Conservation (phyloP, 2,113 vertebrate genomes). For the Nyctereutes procyonoides region DNA sequence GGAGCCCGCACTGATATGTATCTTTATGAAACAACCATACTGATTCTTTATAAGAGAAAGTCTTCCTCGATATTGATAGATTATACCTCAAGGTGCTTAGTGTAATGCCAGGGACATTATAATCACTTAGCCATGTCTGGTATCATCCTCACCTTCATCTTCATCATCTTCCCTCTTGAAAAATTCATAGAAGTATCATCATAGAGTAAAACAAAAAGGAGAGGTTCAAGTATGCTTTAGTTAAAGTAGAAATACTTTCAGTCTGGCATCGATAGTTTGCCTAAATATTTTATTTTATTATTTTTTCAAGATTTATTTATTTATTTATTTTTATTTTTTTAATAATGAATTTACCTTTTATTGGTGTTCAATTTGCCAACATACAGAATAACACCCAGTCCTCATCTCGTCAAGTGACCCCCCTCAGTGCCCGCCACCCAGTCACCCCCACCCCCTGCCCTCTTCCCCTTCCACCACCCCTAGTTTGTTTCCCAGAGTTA, state of each 20-base stretch:
- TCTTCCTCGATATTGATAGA: background rate
- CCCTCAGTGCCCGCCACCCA: too few relatives aligned
- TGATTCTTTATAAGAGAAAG: background rate
- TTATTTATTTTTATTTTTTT: too few relatives aligned
- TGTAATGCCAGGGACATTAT: background rate
- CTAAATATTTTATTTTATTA: background rate
- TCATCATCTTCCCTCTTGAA: background rate
- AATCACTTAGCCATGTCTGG: background rate
- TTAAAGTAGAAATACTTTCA: background rate
- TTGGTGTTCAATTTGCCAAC: too few relatives aligned
- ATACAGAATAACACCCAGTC: too few relatives aligned
- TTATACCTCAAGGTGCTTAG: background rate
- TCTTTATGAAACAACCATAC: background rate
- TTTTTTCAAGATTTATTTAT: too few relatives aligned
- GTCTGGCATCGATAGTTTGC: background rate
- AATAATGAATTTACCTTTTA: too few relatives aligned
- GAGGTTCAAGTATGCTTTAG: background rate
- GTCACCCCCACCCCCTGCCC: too few relatives aligned
- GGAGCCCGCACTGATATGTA: background rate
- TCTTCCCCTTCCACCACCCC: too few relatives aligned
- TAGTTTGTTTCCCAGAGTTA: too few relatives aligned
- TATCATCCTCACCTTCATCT: background rate
- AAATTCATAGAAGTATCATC: background rate
- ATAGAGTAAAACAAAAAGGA: background rate
- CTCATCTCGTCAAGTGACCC: too few relatives aligned